These are phyloP conservation scores for Gymnothorax reevesii DNA, from an alignment of 2,797 vertebrate genomes.

Conservation along the genomic window DNA sequence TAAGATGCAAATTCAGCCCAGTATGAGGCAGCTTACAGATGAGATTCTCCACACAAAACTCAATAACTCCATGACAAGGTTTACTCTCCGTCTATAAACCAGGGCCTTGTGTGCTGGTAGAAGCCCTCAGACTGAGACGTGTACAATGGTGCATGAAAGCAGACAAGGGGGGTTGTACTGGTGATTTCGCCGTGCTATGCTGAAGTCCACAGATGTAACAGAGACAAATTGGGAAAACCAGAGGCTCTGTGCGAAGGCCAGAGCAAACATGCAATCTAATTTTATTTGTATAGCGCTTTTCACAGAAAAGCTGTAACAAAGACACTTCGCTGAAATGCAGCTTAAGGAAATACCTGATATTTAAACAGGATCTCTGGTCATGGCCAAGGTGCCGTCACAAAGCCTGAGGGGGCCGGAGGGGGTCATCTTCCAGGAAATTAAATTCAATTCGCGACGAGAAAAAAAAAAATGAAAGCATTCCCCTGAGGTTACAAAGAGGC, in stretches of 20 bases:
- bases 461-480: neutral
- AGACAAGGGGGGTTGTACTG: neutral
- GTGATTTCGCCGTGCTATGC: neutral
- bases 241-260: neutral
- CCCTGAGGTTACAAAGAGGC: neutral
- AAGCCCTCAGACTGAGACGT: neutral
- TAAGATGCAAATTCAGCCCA: no score
- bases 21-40: no score
- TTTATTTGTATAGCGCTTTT: neutral
- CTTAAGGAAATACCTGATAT: conserved; percentile 10
- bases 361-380: conserved; percentile 15
- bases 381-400: conserved; percentile 11
- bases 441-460: neutral
- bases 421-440: conserved; percentile 25
- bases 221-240: neutral
- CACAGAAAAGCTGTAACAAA: neutral
- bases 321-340: no score
- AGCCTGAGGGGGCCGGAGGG: neutral
- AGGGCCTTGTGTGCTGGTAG: neutral
- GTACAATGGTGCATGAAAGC: neutral
- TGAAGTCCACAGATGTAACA: neutral
- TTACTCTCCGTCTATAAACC: no score
- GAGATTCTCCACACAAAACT: no score
- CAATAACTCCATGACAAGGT: no score
- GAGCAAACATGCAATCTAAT: neutral